Conservation (phyloP, 2,888 invertebrate species). For the Encarsia formosa region DNA sequence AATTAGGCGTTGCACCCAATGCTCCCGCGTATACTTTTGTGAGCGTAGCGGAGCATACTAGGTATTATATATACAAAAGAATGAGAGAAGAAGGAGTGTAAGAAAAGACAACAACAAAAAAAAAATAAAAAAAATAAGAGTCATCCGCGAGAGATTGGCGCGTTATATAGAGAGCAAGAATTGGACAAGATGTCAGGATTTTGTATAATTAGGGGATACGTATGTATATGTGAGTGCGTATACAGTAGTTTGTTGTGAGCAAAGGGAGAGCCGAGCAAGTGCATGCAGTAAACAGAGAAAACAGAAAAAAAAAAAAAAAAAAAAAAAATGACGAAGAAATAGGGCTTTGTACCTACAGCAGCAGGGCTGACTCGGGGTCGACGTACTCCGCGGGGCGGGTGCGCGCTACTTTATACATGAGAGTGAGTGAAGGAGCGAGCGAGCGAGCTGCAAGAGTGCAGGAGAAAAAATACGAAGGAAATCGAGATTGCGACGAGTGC, state of each 20-base stretch:
- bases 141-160: too few relatives aligned
- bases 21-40: conserved; percentile 1
- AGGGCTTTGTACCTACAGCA: too few relatives aligned
- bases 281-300: too few relatives aligned
- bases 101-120: too few relatives aligned
- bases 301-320: conserved; percentile 3
- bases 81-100: not conserved
- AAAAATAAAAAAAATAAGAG: too few relatives aligned
- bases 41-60: not conserved
- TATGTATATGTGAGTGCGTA: not conserved
- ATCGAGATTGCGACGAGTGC: conserved; percentile 19
- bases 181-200: conserved; percentile 15
- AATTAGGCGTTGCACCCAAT: conserved; percentile 14
- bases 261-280: too few relatives aligned
- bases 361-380: too few relatives aligned
- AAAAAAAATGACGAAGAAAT: conserved; percentile 18
- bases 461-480: conserved; percentile 15
- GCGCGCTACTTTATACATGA: conserved; percentile 19
- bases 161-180: not conserved
- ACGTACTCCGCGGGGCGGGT: conserved; percentile 8
- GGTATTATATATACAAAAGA: not conserved
- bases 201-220: conserved; percentile 21
- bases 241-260: too few relatives aligned
- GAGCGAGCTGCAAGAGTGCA: not conserved
- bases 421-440: not conserved